These are phyloP conservation scores for Mesitornis unicolor DNA, from an alignment of 2,113 vertebrate species.

Conservation along the genomic window DNA sequence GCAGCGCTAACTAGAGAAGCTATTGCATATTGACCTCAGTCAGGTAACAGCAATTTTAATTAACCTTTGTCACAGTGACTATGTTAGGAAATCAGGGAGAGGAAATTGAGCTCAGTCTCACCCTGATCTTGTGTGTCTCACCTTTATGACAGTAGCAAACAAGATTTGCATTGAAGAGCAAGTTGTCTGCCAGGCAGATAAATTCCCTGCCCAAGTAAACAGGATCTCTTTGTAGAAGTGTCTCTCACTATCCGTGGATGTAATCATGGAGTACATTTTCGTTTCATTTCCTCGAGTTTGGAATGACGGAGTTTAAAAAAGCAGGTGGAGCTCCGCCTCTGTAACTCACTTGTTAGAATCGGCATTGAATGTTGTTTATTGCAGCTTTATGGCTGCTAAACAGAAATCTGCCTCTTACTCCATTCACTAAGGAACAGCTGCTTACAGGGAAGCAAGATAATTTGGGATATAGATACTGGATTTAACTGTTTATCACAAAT, in stretches of 20 bases:
- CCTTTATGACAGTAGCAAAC: background rate
- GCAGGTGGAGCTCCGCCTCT: background rate
- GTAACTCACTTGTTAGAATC: background rate
- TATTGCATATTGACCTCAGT: background rate
- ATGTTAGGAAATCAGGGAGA: background rate
- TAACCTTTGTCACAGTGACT: background rate
- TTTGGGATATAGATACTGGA: background rate
- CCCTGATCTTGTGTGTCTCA: background rate
- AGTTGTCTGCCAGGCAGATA: background rate
- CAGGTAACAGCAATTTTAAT: background rate
- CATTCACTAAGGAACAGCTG: background rate
- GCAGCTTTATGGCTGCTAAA: background rate
- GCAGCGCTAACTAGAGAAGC: background rate
- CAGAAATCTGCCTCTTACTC: background rate
- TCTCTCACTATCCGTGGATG: background rate
- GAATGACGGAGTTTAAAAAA: background rate
- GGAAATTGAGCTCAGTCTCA: background rate
- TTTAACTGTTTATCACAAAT: background rate
- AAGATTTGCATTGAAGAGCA: background rate
- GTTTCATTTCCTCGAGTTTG: background rate
- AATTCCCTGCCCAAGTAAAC: background rate
- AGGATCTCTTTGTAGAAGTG: background rate
- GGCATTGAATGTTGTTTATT: background rate
- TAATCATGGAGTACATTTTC: background rate
- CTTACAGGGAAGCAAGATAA: background rate